Evolutionary conservation across 2,113 vertebrate genomes (phyloP).

Genomic region (Boleophthalmus pectinirostris): DNA sequence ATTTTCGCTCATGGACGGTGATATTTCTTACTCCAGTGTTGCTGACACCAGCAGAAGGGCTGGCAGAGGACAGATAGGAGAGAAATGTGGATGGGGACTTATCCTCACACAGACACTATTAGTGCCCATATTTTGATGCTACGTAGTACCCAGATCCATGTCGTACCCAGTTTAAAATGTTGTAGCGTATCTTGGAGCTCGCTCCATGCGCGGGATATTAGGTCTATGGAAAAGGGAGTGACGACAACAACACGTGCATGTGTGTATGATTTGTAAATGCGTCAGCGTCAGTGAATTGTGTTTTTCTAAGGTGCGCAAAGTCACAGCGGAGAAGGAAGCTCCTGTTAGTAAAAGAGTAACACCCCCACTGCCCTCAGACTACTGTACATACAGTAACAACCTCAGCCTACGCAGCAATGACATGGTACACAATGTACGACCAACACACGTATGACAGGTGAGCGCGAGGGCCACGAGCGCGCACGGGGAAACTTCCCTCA

Average conservation of each 20-base stretch:
- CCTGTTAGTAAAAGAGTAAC: conserved; percentile 55
- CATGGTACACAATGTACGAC: conserved; percentile 77
- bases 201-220: conserved; percentile 7
- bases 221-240: conserved; percentile 28
- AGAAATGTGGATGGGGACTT: conserved; percentile 42
- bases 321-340: conserved; percentile 63
- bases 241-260: conserved; percentile 71
- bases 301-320: conserved; percentile 67
- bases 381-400: conserved; percentile 68
- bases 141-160: conserved; percentile 46
- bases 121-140: conserved; percentile 39
- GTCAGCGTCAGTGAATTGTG: conserved; percentile 59
- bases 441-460: conserved; percentile 54
- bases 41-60: conserved; percentile 68
- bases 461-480: conserved; percentile 29
- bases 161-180: conserved; percentile 30
- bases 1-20: conserved; percentile 31
- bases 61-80: conserved; percentile 58
- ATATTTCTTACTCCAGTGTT: conserved; percentile 69
- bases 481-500: conserved; percentile 50
- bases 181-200: conserved; percentile 11
- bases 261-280: conserved; percentile 65
- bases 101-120: conserved; percentile 38
- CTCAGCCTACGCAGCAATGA: conserved; percentile 68
- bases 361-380: conserved; percentile 46